These are phyloP conservation scores for Lateolabrax maculatus DNA, from an alignment of 2,797 vertebrate species.

Conservation along the genomic window DNA sequence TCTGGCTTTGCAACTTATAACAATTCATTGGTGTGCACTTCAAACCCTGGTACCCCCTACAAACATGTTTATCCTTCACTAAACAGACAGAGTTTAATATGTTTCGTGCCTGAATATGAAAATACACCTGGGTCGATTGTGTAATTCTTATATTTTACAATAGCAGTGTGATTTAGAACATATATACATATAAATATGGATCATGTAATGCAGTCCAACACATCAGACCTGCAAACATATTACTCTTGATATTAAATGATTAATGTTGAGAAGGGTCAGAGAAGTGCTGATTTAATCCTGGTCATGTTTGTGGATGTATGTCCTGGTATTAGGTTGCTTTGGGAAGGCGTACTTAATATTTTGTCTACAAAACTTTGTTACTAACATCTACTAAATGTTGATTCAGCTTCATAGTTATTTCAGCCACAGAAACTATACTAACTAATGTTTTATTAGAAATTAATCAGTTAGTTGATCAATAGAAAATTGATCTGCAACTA, in stretches of 20 bases:
- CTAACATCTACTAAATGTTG: neutral
- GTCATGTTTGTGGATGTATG: neutral
- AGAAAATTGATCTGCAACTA: neutral
- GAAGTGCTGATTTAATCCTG: neutral
- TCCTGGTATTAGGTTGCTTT: neutral
- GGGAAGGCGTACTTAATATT: neutral
- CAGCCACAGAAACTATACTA: neutral
- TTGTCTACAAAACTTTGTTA: neutral
- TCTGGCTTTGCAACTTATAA: neutral
- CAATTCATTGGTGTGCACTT: neutral
- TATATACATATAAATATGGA: neutral
- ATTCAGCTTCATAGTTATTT: neutral
- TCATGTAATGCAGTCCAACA: neutral
- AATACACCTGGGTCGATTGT: neutral
- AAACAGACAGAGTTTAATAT: neutral
- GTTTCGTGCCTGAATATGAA: neutral
- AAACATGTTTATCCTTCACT: neutral
- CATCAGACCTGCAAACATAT: neutral
- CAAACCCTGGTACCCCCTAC: neutral
- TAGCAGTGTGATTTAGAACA: neutral
- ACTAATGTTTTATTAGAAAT: no score
- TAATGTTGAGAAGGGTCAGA: neutral
- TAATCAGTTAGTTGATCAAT: no score
- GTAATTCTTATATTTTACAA: neutral
- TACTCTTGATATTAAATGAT: neutral